phyloP scores from a whole-genome alignment of 2,888 invertebrate species.

The Polia nebulosa region DNA sequence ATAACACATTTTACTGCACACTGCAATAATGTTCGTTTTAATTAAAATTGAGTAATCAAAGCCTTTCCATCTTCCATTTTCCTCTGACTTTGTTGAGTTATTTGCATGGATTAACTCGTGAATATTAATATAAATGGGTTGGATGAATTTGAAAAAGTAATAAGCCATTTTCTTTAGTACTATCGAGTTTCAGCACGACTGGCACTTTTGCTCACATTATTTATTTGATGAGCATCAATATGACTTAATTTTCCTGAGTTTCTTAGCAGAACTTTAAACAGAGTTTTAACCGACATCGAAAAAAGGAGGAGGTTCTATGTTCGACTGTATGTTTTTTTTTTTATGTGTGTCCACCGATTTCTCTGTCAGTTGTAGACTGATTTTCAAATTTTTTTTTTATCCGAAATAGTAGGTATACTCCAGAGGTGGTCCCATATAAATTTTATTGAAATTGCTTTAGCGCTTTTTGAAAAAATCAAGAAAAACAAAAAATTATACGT shows the following conservation, averaged over 20 bases:
- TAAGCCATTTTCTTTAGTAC: constrained; percentile 21
- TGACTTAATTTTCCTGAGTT: neutral
- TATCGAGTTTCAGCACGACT: neutral
- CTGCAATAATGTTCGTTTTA: constrained; percentile 68
- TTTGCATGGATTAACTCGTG: constrained; percentile 20
- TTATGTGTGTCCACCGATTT: too few relatives aligned
- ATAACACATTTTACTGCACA: constrained; percentile 74
- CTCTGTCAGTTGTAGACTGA: too few relatives aligned
- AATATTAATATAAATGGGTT: constrained; percentile 42
- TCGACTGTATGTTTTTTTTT: too few relatives aligned
- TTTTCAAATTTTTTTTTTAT: too few relatives aligned
- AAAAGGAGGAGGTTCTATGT: too few relatives aligned
- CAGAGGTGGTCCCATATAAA: too few relatives aligned
- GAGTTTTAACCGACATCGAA: too few relatives aligned
- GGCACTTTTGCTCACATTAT: too few relatives aligned
- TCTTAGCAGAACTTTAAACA: constrained; percentile 18
- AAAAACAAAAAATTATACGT: too few relatives aligned
- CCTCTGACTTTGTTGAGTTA: constrained; percentile 49
- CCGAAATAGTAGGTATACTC: too few relatives aligned
- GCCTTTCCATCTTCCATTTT: constrained; percentile 44
- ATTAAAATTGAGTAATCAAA: constrained; percentile 71
- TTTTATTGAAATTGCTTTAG: too few relatives aligned
- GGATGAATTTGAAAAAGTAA: constrained; percentile 40
- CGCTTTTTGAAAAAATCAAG: too few relatives aligned
- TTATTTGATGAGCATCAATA: neutral